Evolutionary conservation across 2,888 invertebrate genomes (phyloP).

Genomic region (Empis livida): DNA sequence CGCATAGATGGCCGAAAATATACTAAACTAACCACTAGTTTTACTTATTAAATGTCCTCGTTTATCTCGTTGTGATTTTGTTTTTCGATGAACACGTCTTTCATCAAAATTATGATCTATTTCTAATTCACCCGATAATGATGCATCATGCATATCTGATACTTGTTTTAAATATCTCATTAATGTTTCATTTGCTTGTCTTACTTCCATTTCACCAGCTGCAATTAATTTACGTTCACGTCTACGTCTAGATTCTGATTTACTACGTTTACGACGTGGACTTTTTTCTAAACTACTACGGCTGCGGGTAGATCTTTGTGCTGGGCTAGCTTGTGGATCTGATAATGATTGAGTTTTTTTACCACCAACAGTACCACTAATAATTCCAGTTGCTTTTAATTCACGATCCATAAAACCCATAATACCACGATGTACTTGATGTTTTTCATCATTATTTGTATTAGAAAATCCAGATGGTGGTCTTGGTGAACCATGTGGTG

Average conservation of each 20-base stretch:
- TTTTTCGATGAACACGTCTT: conserved; percentile 34
- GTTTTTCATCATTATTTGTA: conserved; percentile 19
- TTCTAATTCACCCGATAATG: conserved; percentile 34
- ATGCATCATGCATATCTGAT: conserved; percentile 36
- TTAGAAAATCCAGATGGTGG: background rate
- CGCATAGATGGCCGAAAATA: too few species aligned
- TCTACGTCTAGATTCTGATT: conserved; percentile 34
- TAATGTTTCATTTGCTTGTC: conserved; percentile 35
- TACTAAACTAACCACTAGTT: conserved; percentile 16
- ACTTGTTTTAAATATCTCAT: conserved; percentile 36
- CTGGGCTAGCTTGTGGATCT: conserved; percentile 36
- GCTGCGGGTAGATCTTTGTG: conserved; percentile 33
- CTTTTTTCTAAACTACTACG: conserved; percentile 35
- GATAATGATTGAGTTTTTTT: conserved; percentile 33
- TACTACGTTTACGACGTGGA: conserved; percentile 35
- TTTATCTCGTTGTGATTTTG: conserved; percentile 35
- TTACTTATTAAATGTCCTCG: conserved; percentile 33
- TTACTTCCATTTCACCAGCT: conserved; percentile 36
- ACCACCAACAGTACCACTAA: conserved; percentile 14
- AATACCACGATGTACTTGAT: conserved; percentile 32
- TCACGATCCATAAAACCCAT: conserved; percentile 35
- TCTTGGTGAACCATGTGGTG: conserved; percentile 1
- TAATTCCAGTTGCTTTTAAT: conserved; percentile 21
- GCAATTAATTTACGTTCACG: conserved; percentile 35
- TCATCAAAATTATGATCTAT: conserved; percentile 36